Conservation (phyloP, 2,797 vertebrate genomes). For the Rhabdophis nuchalis region DNA sequence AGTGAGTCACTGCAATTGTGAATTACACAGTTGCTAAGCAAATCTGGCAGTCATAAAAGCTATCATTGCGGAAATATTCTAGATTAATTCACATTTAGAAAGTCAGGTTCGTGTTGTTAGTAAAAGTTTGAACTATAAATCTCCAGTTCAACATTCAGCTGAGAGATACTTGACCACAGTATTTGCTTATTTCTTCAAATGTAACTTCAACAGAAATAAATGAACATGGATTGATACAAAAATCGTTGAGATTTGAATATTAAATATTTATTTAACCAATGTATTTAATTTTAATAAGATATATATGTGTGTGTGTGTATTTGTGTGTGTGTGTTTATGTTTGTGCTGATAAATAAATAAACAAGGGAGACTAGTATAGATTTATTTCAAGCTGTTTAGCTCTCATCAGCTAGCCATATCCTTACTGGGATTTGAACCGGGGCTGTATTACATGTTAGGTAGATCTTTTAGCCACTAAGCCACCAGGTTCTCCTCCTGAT, state of each 20-base stretch:
- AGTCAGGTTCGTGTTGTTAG: background rate
- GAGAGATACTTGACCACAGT: background rate
- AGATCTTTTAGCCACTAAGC: too few species aligned
- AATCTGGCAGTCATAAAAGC: background rate
- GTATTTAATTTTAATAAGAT: background rate
- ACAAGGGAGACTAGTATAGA: too few species aligned
- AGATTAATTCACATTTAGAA: background rate
- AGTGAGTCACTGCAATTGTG: background rate
- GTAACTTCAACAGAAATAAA: background rate
- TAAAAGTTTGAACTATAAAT: background rate
- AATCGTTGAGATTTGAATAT: background rate
- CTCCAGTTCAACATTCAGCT: background rate
- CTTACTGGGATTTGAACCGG: too few species aligned
- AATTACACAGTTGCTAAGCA: background rate
- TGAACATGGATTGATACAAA: background rate
- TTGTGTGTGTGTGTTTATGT: too few species aligned
- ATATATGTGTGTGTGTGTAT: too few species aligned
- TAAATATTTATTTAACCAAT: background rate
- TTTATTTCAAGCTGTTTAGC: too few species aligned
- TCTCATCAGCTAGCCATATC: too few species aligned
- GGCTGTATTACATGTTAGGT: too few species aligned
- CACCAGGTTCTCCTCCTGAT: too few species aligned
- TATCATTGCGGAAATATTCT: background rate
- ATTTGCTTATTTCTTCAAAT: background rate
- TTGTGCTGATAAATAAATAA: too few species aligned